Conservation (phyloP, 1,140 invertebrate species). For the Lutraria rhynchaena region DNA sequence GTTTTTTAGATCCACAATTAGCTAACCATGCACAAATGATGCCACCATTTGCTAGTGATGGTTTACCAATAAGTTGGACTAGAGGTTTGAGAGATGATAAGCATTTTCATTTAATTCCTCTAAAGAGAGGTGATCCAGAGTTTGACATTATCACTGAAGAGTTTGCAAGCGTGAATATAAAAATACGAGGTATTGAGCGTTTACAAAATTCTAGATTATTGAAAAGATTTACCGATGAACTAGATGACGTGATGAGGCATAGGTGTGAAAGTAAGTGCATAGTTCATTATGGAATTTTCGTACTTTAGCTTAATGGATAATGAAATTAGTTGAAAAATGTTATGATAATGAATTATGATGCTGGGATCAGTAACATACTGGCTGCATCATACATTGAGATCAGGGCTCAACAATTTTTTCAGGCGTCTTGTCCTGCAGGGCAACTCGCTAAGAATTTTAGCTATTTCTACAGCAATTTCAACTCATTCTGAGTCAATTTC, state of each 20-base stretch:
- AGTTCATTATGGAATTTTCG: no score
- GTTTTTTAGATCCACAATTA: neutral
- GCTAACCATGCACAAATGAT: slow-evolving; percentile 18
- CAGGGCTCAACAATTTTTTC: no score
- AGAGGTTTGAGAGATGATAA: neutral
- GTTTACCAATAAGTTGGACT: slow-evolving; percentile 64
- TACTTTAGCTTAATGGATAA: no score
- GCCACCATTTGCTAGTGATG: slow-evolving; percentile 51
- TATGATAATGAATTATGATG: no score
- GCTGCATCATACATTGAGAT: no score
- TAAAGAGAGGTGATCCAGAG: slow-evolving; percentile 59
- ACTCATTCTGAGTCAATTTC: no score
- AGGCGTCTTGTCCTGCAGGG: no score
- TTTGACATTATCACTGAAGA: slow-evolving; percentile 70
- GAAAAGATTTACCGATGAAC: slow-evolving; percentile 69
- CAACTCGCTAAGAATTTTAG: no score
- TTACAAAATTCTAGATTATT: slow-evolving; percentile 68
- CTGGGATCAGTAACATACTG: no score
- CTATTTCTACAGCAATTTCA: no score
- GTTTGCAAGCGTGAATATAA: slow-evolving; percentile 66
- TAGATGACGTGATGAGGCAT: slow-evolving; percentile 61
- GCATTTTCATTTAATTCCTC: slow-evolving; percentile 14
- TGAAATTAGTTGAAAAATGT: no score
- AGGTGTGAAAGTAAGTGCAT: slow-evolving; percentile 17
- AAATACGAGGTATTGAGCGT: slow-evolving; percentile 67